A percentile compares a stretch with the other conserved stretches of the same genome.
phyloP scores from a whole-genome alignment of 2,113 vertebrate genomes.

The Mixornis gularis region DNA sequence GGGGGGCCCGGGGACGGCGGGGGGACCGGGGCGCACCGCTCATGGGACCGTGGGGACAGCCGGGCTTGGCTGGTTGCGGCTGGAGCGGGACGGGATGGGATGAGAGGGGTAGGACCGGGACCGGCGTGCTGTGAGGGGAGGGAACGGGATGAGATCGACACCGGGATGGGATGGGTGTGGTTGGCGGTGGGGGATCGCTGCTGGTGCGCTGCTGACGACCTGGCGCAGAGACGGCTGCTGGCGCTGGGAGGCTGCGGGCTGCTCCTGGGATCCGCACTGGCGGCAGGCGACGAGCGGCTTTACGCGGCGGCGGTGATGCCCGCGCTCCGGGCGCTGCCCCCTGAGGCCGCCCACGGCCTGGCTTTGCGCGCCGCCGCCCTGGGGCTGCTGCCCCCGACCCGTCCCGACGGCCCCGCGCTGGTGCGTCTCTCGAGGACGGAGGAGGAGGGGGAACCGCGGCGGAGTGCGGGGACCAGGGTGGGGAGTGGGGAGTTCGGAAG shows the following conservation, averaged over 20 bases:
- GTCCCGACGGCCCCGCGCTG: background rate
- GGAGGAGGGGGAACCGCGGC: too few relatives aligned
- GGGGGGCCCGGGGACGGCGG: background rate
- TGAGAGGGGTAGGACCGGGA: background rate
- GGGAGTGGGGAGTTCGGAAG: too few relatives aligned
- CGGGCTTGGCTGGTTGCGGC: background rate
- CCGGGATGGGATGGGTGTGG: too few relatives aligned
- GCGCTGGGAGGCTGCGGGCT: background rate
- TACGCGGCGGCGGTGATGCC: background rate
- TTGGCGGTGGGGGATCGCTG: background rate
- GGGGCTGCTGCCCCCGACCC: background rate
- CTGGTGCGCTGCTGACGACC: background rate
- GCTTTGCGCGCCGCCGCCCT: background rate
- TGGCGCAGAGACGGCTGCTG: background rate
- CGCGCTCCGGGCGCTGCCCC: background rate
- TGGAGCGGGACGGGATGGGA: background rate
- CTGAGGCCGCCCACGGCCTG: constrained; percentile 1
- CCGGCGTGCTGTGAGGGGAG: too few relatives aligned
- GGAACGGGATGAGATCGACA: too few relatives aligned
- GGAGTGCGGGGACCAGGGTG: background rate
- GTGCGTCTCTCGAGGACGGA: background rate
- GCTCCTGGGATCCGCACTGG: background rate
- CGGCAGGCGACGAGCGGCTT: background rate
- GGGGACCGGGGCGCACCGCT: background rate
- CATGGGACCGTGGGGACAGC: background rate